Evolutionary conservation across 2,888 invertebrate genomes (phyloP), one percentile per base, ranked within the genome.

Genomic region (Boloria euphrosyne): DNA sequence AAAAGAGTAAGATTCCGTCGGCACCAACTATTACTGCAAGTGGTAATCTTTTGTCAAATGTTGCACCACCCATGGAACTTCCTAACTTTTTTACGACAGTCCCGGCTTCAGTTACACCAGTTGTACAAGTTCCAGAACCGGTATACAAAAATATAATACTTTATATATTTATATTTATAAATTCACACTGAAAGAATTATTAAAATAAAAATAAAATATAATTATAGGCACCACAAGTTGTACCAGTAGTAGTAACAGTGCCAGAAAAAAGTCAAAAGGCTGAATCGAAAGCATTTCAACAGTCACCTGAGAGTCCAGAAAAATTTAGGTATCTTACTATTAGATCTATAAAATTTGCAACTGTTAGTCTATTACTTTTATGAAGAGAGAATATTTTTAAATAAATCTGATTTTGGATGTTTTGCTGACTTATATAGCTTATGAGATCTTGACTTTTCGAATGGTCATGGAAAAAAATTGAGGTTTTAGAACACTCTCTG

Each of bases 31-130:
- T 93, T 51, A 83, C 86, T 2, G 83, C 86, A 6, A 80, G 92
- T 16, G 78, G 76, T 51, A 95, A 94, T 80, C 79, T 95, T 67
- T 80, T 95, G 62, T 95, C 95, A 0, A 95, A 93, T 76, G 93
- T 95, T n/a, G 93, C 95, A 53, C 95, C 95, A 5, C 95, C 95
- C 0, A 90, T 93, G 31, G 93, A 94, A 74, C 85, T 95, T 51
- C 95, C 95, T 0, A 95, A 94, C 80, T 95, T 95, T 68, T 87
- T 95, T 14, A 93, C 92, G 66, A 85, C 93, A 51, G 77, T 81
- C 14, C 69, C 78, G n/a, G 67, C 76, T 2, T 73, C 80, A 38
- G 52, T 50, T 43, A 38, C 68, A n/a, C 68, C 70, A 14, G 64
- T 61, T 62, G 16, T 67, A 13, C 63, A 67, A 38, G 66, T 72